phyloP scores from a whole-genome alignment of 2,113 vertebrate genomes.

The Saccopteryx bilineata region DNA sequence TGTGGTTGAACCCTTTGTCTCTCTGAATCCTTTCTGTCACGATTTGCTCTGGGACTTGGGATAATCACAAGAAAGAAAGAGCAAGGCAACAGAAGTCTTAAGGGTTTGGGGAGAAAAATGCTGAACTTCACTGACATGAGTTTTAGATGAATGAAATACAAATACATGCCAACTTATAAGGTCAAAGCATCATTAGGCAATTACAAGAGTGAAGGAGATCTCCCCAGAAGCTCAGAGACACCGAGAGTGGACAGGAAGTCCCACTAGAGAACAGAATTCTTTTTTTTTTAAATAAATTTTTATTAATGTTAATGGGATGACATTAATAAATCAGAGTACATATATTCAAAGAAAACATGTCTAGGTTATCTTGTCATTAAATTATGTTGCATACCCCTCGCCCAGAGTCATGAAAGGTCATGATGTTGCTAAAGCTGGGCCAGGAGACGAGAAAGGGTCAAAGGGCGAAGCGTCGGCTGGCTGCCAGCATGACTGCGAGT shows the following conservation, averaged over 20 bases:
- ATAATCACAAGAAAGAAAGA: neutral
- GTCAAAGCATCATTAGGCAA: neutral
- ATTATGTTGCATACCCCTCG: too few species aligned
- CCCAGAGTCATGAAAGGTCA: neutral
- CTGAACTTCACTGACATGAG: neutral
- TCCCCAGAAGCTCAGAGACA: neutral
- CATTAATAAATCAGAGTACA: too few species aligned
- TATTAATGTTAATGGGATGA: too few species aligned
- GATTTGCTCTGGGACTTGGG: neutral
- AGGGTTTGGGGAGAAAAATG: neutral
- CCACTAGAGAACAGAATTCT: neutral
- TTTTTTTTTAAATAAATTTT: too few species aligned
- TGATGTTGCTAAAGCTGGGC: neutral
- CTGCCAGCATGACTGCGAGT: accelerated
- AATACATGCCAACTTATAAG: neutral
- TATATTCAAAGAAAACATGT: too few species aligned
- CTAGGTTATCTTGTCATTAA: too few species aligned
- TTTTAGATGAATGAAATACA: constrained; percentile 47
- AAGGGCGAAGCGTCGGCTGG: neutral
- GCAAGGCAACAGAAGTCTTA: neutral
- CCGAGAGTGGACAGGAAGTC: neutral
- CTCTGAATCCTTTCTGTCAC: neutral
- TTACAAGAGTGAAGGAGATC: neutral
- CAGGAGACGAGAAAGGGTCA: neutral
- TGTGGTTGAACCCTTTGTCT: neutral